Evolutionary conservation across 2,888 invertebrate species (phyloP), one percentile per base, ranked within the genome.

Genomic region (Entomobrya multifasciata): DNA sequence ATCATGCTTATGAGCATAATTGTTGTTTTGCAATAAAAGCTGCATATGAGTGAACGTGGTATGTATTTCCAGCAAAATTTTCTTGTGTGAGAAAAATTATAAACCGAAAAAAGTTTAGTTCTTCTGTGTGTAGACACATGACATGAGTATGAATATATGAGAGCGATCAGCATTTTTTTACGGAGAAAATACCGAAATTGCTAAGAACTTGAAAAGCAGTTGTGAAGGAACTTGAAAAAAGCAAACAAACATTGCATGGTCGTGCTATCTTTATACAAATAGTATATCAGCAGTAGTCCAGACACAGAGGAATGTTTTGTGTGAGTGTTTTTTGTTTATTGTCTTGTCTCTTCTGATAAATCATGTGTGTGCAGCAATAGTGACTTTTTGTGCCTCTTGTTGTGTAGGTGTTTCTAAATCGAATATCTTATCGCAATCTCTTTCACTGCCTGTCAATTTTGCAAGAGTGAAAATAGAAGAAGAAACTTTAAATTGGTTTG

Each of bases 401-500:
- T 76, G 57, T 76, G 57, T 76, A 57, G 55, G 55, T 76, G 57
- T 65, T 8, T 17, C 41, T 11, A 52, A 17, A 52, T 22, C 10
- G 25, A 25, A 4, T 74, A 74, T 74, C 74, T 74, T 74, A 76
- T 76, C 57, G 10, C 20, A 76, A 76, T 76, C 76, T 57, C 41
- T 36, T 57, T 76, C 13, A 55, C 22, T 76, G 25, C 25, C 25
- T 36, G n/a, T 49, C 13, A 49, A 11, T 49, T 49, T 5, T 49
- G n/a, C 49, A 49, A 36, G n/a, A 36, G 36, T n/a, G 49, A 11
- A 49, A 11, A 65, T 4, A 6, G 27, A 67, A 67, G 17, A 17
- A n/a, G 49, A 49, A 72, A 65, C 65, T 36, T 65, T 1, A 60
- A 60, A 1, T 60, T n/a, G 15, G 36, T 49, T 49, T 49, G n/a